Percentiles rank a stretch among this genome's conserved stretches.
Conservation (phyloP, 2,797 vertebrate species). For the Pelodytes ibericus region DNA sequence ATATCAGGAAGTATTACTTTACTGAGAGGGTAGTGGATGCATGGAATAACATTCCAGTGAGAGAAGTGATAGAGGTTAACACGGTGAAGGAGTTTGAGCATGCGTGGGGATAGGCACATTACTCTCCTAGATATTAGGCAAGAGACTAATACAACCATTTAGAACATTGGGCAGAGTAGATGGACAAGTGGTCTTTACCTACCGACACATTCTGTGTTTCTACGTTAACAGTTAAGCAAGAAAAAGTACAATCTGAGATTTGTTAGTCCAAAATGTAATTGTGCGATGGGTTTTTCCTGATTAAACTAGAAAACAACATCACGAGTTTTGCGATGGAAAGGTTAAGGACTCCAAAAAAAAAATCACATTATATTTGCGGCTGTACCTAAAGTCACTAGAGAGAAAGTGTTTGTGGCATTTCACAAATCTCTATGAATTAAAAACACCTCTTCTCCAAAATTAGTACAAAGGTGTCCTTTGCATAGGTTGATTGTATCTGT, state of each 20-base stretch:
- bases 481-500: conserved; percentile 29
- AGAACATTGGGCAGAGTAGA: too few relatives aligned
- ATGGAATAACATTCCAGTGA: too few relatives aligned
- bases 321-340: background rate
- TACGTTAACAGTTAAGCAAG: background rate
- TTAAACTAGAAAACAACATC: background rate
- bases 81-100: too few relatives aligned
- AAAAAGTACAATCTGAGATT: background rate
- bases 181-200: too few relatives aligned
- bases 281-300: too few relatives aligned
- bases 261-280: background rate
- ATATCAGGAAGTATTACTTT: too few relatives aligned
- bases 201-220: too few relatives aligned
- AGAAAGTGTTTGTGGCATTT: conserved; percentile 34
- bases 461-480: conserved; percentile 24
- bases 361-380: background rate
- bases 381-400: background rate
- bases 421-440: conserved; percentile 21
- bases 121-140: too few relatives aligned
- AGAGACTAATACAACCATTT: too few relatives aligned
- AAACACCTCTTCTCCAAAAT: conserved; percentile 25
- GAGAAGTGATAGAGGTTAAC: too few relatives aligned
- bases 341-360: background rate
- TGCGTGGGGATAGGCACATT: too few relatives aligned
- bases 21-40: too few relatives aligned